Conservation (phyloP, 2,797 vertebrate genomes). For the Sebastolobus altivelis region DNA sequence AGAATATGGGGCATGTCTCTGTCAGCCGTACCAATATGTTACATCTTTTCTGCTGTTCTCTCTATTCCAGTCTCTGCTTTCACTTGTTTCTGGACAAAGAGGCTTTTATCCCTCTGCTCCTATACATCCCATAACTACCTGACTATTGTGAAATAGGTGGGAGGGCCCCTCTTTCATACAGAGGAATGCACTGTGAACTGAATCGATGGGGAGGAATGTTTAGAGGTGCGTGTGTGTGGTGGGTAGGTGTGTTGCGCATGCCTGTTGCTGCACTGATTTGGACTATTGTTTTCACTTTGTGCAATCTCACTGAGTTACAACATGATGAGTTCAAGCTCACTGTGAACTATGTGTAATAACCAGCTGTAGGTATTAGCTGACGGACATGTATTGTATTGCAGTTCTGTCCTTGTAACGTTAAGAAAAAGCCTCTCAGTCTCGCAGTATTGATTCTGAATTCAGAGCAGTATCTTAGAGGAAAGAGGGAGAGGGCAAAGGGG, state of each 20-base stretch:
- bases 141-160: slow-evolving; percentile 54
- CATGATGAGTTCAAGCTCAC: slow-evolving; percentile 14
- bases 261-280: slow-evolving; percentile 33
- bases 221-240: slow-evolving; percentile 3
- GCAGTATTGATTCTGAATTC: neutral
- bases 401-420: neutral
- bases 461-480: neutral
- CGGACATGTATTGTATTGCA: slow-evolving; percentile 1
- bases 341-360: slow-evolving; percentile 22
- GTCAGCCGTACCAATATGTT: slow-evolving; percentile 15
- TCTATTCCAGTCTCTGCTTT: slow-evolving; percentile 1
- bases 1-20: slow-evolving; percentile 22
- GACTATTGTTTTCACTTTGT: slow-evolving; percentile 50
- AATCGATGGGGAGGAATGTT: slow-evolving; percentile 55
- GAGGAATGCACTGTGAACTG: slow-evolving; percentile 47
- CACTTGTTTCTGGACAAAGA: slow-evolving; percentile 45
- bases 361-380: slow-evolving; percentile 4
- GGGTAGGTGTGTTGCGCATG: slow-evolving; percentile 29
- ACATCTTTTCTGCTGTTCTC: slow-evolving; percentile 26
- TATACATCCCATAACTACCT: slow-evolving; percentile 49
- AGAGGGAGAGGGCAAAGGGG: slow-evolving; percentile 47
- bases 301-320: slow-evolving; percentile 31
- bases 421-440: neutral
- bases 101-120: slow-evolving; percentile 42
- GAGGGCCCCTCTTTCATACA: slow-evolving; percentile 54